These are phyloP conservation scores for Caerostris darwini DNA, from an alignment of 1,140 invertebrate species.

Conservation along the genomic window DNA sequence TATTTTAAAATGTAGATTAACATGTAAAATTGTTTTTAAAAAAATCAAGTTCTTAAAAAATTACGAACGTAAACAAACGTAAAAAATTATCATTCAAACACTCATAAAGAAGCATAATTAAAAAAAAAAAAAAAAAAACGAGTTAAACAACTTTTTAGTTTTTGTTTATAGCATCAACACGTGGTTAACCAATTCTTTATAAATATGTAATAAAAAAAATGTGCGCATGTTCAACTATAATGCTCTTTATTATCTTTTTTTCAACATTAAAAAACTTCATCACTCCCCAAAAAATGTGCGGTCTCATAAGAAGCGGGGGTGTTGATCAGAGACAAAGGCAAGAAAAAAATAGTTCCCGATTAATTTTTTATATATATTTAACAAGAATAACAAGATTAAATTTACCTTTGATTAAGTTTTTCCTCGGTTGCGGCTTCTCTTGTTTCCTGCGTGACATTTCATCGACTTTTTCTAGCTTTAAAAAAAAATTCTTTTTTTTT, in stretches of 20 bases:
- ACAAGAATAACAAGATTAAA: not conserved
- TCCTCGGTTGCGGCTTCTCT: constrained; percentile 79
- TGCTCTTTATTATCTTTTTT: too few species aligned
- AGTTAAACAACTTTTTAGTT: not conserved
- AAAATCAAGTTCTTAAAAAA: too few species aligned
- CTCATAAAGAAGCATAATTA: not conserved
- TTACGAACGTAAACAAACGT: too few species aligned
- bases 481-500: constrained; percentile 5
- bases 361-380: not conserved
- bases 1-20: too few species aligned
- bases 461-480: constrained; percentile 51
- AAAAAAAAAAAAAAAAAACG: not conserved
- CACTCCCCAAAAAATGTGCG: too few species aligned
- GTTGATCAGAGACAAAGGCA: too few species aligned
- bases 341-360: not conserved
- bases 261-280: too few species aligned
- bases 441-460: constrained; percentile 79
- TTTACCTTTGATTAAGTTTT: constrained; percentile 78
- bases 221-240: too few species aligned
- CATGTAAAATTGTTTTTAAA: too few species aligned
- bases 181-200: not conserved
- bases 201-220: too few species aligned
- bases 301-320: too few species aligned
- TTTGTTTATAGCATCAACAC: constrained; percentile 13
- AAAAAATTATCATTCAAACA: too few species aligned